Base-by-base conservation (phyloP, 2,888 invertebrate genomes). In the Biston stratarius region DNA sequence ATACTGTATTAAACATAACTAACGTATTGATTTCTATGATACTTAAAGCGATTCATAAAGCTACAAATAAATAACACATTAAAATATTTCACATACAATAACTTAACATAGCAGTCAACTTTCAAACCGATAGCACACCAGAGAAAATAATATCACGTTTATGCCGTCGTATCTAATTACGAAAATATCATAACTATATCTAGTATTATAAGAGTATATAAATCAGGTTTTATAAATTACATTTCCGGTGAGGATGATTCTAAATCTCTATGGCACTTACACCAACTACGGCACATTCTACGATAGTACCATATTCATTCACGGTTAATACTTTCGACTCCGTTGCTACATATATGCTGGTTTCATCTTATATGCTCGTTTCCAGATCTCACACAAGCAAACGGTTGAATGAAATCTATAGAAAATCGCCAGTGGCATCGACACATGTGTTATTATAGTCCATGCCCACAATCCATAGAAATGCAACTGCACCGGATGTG, bases 381-480 rank as follows among this genome's bases (percentile, higher is more conserved):
- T 99, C 99, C 99, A 99, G 80, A 99, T 98, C 90, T 99, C 99
- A 87, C 98, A 98, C 67, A 99, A 94, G 84, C 99, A 99, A 1
- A 99, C 98, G 0, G 99, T 98, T 51, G 98, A 98, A 86, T 99
- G 99, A 90, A 99, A 99, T 69, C 98, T 95, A 91, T 98, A 99
- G 91, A 99, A 99, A 71, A 99, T 98, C 0, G 98, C 98, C 79
- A 96, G 80, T 0, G 99, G 99, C 96, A 98, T 98, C 0, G 98
- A 98, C 1, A 99, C 97, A 83, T 99, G 98, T 0, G 98, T 98
- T 69, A 99, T 98, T 69, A 99, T 98, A 12, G 98, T 98, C 98
- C 98, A 99, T 42, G 98, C 98, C 98, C 98, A 98, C 47, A 97
- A 93, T 0, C 98, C 98, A 81, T 98, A 98, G 90, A 99, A 98